A percentile compares a stretch with the other conserved stretches of the same genome.
phyloP scores from a whole-genome alignment of 2,797 vertebrate species.

The Lycodopsis pacificus region DNA sequence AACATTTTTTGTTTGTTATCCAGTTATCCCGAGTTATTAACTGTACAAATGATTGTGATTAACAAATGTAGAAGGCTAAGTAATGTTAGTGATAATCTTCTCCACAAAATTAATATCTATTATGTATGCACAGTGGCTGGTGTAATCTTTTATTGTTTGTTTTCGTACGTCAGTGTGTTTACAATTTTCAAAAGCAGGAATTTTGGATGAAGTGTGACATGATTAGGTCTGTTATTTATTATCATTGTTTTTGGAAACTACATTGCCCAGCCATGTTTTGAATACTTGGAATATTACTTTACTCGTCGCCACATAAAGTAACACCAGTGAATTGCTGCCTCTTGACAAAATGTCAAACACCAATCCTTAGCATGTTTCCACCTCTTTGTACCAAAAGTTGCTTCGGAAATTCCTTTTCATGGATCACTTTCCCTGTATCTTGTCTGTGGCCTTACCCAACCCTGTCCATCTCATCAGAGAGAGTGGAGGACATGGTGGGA shows the following conservation, averaged over 20 bases:
- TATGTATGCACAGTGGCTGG: no score
- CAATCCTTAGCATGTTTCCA: not conserved
- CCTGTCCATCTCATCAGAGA: slow-evolving; percentile 58
- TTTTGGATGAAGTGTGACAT: not conserved
- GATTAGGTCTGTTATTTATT: not conserved
- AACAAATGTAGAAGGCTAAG: not conserved
- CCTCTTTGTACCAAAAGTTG: slow-evolving; percentile 14
- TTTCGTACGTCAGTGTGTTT: not conserved
- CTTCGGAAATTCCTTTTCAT: slow-evolving; percentile 39
- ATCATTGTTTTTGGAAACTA: not conserved
- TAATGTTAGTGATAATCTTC: not conserved
- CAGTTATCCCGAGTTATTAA: not conserved
- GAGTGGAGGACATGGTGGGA: slow-evolving; percentile 58
- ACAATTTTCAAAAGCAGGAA: not conserved
- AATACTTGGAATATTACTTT: not conserved
- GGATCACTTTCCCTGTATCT: slow-evolving; percentile 51
- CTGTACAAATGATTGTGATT: not conserved
- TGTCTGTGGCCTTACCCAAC: slow-evolving; percentile 48
- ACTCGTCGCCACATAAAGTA: not conserved
- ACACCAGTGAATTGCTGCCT: not conserved
- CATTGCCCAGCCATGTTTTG: not conserved
- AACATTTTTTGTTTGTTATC: slow-evolving; percentile 4
- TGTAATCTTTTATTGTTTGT: not conserved
- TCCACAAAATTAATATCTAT: slow-evolving; percentile 1
- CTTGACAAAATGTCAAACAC: slow-evolving; percentile 18